These are phyloP conservation scores for Tillus elongatus DNA, from an alignment of 2,888 invertebrate genomes.

Conservation along the genomic window DNA sequence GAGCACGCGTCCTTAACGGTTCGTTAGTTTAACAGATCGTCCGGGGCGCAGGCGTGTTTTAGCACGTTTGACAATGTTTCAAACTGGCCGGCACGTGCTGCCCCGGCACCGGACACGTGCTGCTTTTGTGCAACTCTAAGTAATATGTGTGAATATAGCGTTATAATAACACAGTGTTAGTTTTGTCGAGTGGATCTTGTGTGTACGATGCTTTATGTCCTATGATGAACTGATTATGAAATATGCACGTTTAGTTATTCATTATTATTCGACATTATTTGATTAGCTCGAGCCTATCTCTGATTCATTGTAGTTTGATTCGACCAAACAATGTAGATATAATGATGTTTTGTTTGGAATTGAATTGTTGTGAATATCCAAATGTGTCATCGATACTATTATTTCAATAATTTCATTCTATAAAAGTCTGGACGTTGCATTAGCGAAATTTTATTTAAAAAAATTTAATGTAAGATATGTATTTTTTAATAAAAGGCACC, in stretches of 20 bases:
- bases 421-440: too few relatives aligned
- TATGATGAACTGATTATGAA: constrained; percentile 26
- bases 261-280: constrained; percentile 24
- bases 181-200: too few relatives aligned
- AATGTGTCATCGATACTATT: too few relatives aligned
- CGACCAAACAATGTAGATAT: too few relatives aligned
- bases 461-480: too few relatives aligned
- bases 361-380: too few relatives aligned
- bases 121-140: constrained; percentile 23
- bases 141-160: constrained; percentile 26
- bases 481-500: too few relatives aligned
- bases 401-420: too few relatives aligned
- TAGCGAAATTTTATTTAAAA: too few relatives aligned
- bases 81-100: constrained; percentile 19
- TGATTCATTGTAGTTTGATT: neutral
- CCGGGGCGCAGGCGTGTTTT: constrained; percentile 29
- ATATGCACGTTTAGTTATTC: constrained; percentile 33
- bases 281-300: constrained; percentile 17
- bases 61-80: constrained; percentile 29
- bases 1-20: constrained; percentile 36
- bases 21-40: constrained; percentile 36
- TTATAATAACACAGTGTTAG: constrained; percentile 29
- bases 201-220: constrained; percentile 15
- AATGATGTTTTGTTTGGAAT: too few relatives aligned
- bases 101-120: constrained; percentile 24